Evolutionary conservation across 2,888 invertebrate species (phyloP), one percentile per base, ranked within the genome.

Genomic region (Mythimna vitellina): DNA sequence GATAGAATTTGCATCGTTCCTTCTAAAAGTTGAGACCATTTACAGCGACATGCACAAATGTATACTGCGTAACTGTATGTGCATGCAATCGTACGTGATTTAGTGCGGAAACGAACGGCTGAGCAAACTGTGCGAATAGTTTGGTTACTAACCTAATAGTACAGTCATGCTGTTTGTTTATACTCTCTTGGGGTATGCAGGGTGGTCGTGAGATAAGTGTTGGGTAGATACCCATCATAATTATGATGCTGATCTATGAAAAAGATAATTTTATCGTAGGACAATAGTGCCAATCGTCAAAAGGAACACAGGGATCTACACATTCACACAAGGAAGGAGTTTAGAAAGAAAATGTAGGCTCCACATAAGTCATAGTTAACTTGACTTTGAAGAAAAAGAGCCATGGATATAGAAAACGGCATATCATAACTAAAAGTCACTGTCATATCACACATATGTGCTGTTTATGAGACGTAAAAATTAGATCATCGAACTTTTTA

Each of bases 11-110:
- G 42, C 25, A 17, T 65, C 25, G 35, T 65, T 63, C 56, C 32
- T 9, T 32, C 35, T 25, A n/a, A 77, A 77, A 71, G 38, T 70
- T 78, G 65, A 5, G 56, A 54, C 67, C 61, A 70, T 67, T 78
- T 20, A 56, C 74, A 62, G 78, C 54, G 49, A 78, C 82, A 81
- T 78, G 29, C 38, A 51, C 57, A 46, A 53, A 62, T 62, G 56
- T 64, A 60, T 64, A 42, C 67, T 57, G 35, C 22, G 56, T 54
- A 46, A 72, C 58, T 63, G 66, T 76, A 54, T 73, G 63, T 53
- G 75, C 35, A 66, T 70, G 80, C 79, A 82, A 80, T 77, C 63
- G 73, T 70, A 56, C 49, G 76, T 85, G 86, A 86, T 85, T 85
- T 85, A 84, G 69, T 83, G 62, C 51, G 56, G 81, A 76, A 67